Evolutionary conservation across 2,888 invertebrate genomes (phyloP), one percentile per base, ranked within the genome.

Genomic region (Epinotia nisella): DNA sequence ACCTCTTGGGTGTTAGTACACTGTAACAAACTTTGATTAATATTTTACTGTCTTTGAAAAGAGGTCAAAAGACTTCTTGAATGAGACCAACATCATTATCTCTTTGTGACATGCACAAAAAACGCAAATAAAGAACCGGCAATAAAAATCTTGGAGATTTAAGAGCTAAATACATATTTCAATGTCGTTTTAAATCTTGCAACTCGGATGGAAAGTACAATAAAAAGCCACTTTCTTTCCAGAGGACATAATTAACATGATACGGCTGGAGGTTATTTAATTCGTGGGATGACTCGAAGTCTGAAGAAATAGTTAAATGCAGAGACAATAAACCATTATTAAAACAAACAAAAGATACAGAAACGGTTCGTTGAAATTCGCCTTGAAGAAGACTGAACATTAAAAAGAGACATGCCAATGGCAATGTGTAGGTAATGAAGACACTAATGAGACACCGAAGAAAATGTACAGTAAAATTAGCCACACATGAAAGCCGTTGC

Each of bases 361-460:
- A 59, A 71, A 70, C 71, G 70, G 77, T 71, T 66, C 73, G 77
- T 76, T 68, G 75, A 76, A 79, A 79, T 79, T 78, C 77, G 79
- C 61, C 61, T 67, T 77, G 78, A 79, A 79, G 79, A 81, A 51
- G 69, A 80, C 79, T 78, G 81, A 76, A 81, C 75, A 81, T 78
- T 83, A 82, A 85, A 91, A 88, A 90, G 87, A 90, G 85, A 85
- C 78, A 77, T 83, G 84, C 81, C 83, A 87, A 86, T 85, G 88
- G 87, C 86, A 87, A 83, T 87, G 81, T 82, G 82, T 83, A 84
- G 79, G 82, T 85, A 86, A 87, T 83, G 87, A 84, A 88, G 86
- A 87, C 87, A 85, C 85, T 90, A 90, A 90, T 90, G 87, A 90
- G 86, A 87, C 82, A 82, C 81, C 81, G 77, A 79, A 81, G 81